Percentiles rank a stretch among this genome's conserved stretches.
Evolutionary conservation across 2,113 vertebrate species (phyloP).

Genomic region (Tachysurus fulvidraco): DNA sequence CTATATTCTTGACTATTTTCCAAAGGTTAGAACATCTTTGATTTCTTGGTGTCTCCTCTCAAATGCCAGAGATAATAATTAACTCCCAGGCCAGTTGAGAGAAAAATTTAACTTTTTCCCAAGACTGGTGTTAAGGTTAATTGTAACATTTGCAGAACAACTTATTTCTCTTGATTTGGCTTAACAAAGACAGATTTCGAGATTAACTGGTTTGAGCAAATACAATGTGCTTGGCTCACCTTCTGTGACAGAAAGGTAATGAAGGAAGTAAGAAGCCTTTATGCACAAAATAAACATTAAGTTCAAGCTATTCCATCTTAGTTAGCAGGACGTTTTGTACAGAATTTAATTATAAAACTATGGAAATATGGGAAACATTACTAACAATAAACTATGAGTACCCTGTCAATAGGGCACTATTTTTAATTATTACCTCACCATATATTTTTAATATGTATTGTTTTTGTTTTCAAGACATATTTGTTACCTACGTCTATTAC

Average conservation of each 20-base stretch:
- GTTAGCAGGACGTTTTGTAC: not conserved
- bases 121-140: conserved; percentile 65
- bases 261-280: not conserved
- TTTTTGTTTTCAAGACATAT: not conserved
- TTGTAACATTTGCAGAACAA: conserved; percentile 66
- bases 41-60: conserved; percentile 69
- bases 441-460: not conserved
- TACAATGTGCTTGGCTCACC: conserved; percentile 63
- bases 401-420: not conserved
- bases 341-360: not conserved
- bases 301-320: not conserved
- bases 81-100: conserved; percentile 65
- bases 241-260: conserved; percentile 54
- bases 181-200: conserved; percentile 74
- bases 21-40: conserved; percentile 74
- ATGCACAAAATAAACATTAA: not conserved
- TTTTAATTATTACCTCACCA: not conserved
- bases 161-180: conserved; percentile 63
- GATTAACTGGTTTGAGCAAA: conserved; percentile 66
- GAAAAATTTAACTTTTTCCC: conserved; percentile 69
- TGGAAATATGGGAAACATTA: not conserved
- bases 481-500: not conserved
- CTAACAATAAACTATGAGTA: no score
- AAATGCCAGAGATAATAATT: conserved; percentile 79
- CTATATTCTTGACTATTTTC: conserved; percentile 58